Percentiles rank a stretch among this genome's conserved stretches.
phyloP scores from a whole-genome alignment of 2,113 vertebrate species.

The human (Homo sapiens) region DNA sequence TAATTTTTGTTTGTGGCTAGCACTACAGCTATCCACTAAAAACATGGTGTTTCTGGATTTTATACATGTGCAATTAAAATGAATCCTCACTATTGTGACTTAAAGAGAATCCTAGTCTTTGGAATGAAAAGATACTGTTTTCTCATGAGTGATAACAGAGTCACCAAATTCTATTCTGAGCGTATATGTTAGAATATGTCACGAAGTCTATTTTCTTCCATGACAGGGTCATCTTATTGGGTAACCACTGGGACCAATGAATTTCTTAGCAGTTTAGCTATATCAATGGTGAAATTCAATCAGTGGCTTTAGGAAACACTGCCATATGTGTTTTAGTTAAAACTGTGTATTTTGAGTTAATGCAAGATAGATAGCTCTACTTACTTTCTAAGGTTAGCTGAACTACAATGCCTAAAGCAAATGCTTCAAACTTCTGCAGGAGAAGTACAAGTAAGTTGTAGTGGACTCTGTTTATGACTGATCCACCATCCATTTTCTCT shows the following conservation, averaged over 20 bases:
- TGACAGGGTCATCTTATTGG: neutral
- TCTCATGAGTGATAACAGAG: neutral
- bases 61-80: constrained; percentile 49
- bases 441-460: constrained; percentile 65
- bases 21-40: constrained; percentile 46
- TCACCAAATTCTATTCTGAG: constrained; percentile 42
- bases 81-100: neutral
- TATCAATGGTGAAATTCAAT: constrained; percentile 30
- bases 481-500: neutral
- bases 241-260: neutral
- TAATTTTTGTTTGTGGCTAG: constrained; percentile 66
- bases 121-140: constrained; percentile 16
- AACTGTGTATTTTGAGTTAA: constrained; percentile 44
- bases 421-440: constrained; percentile 47
- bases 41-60: constrained; percentile 40
- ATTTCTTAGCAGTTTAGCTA: constrained; percentile 44
- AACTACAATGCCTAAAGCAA: constrained; percentile 23
- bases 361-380: constrained; percentile 25
- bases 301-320: constrained; percentile 36
- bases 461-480: neutral
- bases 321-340: constrained; percentile 40
- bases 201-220: constrained; percentile 13
- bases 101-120: constrained; percentile 21
- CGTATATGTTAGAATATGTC: constrained; percentile 11
- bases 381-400: constrained; percentile 16